Conservation (phyloP, 2,797 vertebrate species). For the Bovichtus variegatus region DNA sequence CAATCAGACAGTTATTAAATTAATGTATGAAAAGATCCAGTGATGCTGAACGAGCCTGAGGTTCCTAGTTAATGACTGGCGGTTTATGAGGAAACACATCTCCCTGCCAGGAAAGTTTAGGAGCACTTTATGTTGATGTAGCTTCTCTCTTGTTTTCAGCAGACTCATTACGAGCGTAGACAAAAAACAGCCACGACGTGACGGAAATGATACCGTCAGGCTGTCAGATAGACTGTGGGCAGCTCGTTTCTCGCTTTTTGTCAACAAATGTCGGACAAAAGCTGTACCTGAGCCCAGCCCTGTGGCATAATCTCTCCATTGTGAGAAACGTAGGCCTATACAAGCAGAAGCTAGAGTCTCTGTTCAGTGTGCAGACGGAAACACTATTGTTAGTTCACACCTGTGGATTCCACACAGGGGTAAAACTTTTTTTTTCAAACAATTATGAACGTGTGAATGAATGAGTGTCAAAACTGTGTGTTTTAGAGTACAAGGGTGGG, state of each 20-base stretch:
- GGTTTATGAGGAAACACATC: conserved; percentile 50
- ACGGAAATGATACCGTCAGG: conserved; percentile 49
- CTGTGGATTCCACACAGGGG: conserved; percentile 62
- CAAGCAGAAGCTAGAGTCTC: conserved; percentile 58
- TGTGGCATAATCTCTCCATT: conserved; percentile 69
- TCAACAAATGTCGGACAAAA: conserved; percentile 68
- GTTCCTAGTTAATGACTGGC: conserved; percentile 61
- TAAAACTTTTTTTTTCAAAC: conserved; percentile 40
- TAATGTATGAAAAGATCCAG: conserved; percentile 33
- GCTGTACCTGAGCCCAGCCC: conserved; percentile 73
- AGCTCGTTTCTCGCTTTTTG: conserved; percentile 61
- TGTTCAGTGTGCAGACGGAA: conserved; percentile 50
- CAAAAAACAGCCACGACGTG: conserved; percentile 35
- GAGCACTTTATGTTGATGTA: conserved; percentile 54
- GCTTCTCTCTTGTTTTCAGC: conserved; percentile 50
- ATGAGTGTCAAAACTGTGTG: conserved; percentile 2
- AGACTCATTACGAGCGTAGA: conserved; percentile 39
- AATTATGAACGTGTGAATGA: not conserved
- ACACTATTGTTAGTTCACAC: conserved; percentile 67
- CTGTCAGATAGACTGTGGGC: conserved; percentile 49
- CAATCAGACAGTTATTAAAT: conserved; percentile 40
- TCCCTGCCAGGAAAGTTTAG: conserved; percentile 56
- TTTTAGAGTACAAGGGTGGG: conserved; percentile 16
- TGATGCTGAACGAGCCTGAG: conserved; percentile 40
- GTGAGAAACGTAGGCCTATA: conserved; percentile 64